A percentile compares a stretch with the other conserved stretches of the same genome.
These are phyloP conservation scores for Lerema accius DNA, from an alignment of 1,140 invertebrate species.

Conservation along the genomic window DNA sequence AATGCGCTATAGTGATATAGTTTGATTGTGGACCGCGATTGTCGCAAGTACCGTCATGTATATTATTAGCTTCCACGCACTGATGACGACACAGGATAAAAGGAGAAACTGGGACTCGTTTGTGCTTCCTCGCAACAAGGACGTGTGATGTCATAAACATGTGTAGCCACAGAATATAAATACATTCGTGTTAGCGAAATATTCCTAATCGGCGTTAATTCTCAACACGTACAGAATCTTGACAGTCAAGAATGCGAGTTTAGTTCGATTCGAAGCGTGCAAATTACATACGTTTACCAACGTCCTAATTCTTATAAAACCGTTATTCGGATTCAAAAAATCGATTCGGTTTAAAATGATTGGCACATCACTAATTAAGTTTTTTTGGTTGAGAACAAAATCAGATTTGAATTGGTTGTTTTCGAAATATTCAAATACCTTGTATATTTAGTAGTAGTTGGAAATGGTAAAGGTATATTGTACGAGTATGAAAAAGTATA, in stretches of 20 bases:
- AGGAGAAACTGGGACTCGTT: constrained; percentile 73
- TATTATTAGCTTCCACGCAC: constrained; percentile 60
- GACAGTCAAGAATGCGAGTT: constrained; percentile 56
- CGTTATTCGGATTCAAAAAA: too few relatives aligned
- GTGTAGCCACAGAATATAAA: constrained; percentile 63
- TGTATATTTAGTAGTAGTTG: too few relatives aligned
- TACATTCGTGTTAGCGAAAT: constrained; percentile 55
- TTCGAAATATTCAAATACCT: too few relatives aligned
- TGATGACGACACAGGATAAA: constrained; percentile 76
- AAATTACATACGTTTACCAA: too few relatives aligned
- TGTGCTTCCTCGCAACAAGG: constrained; percentile 73
- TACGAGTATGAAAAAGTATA: constrained; percentile 5
- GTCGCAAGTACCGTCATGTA: constrained; percentile 27
- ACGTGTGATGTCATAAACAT: constrained; percentile 74
- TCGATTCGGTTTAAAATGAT: too few relatives aligned
- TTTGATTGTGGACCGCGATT: constrained; percentile 21
- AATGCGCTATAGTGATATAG: constrained; percentile 30
- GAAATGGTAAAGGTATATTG: too few relatives aligned
- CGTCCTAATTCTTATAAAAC: too few relatives aligned
- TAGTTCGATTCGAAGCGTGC: too few relatives aligned
- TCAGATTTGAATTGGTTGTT: too few relatives aligned
- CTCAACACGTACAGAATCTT: constrained; percentile 60
- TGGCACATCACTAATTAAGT: too few relatives aligned
- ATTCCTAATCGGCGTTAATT: constrained; percentile 53
- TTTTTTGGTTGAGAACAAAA: too few relatives aligned